phyloP scores from a whole-genome alignment of 1,140 invertebrate genomes.

The Heterodera carotae region DNA sequence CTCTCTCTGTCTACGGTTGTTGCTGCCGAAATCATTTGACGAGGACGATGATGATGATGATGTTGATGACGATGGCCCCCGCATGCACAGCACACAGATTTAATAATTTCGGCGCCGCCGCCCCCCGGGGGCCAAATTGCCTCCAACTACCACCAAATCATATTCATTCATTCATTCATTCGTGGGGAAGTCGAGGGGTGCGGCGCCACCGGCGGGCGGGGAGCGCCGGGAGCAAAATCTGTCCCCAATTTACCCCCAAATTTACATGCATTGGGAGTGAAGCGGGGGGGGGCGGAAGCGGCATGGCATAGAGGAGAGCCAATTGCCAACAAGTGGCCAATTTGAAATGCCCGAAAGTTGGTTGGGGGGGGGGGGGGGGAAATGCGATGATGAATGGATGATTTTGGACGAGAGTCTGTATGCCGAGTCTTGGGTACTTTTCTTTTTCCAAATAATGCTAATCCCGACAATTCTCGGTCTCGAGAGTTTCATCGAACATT shows the following conservation, averaged over 20 bases:
- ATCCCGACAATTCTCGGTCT: too few species aligned
- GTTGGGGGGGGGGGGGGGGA: too few species aligned
- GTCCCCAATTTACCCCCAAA: background rate
- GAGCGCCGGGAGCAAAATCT: background rate
- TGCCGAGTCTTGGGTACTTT: too few species aligned
- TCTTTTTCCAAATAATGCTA: too few species aligned
- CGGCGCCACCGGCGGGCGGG: too few species aligned
- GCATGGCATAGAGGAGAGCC: too few species aligned
- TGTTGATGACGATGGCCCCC: background rate
- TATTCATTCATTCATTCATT: conserved; percentile 8
- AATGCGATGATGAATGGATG: too few species aligned
- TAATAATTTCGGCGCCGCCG: conserved; percentile 25
- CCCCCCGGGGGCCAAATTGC: conserved; percentile 7
- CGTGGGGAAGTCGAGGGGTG: background rate
- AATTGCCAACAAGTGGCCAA: too few species aligned
- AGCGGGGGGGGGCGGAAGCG: background rate
- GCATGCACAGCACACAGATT: conserved; percentile 8
- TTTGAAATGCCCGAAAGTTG: too few species aligned
- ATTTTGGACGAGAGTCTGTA: too few species aligned
- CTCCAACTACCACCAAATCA: background rate
- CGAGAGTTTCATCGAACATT: too few species aligned
- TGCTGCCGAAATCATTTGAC: background rate
- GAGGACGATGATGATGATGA: background rate
- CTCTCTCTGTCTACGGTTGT: too few species aligned
- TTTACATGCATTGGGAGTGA: background rate